Evolutionary conservation across 2,797 vertebrate genomes (phyloP).

Genomic region (Lerista edwardsae): DNA sequence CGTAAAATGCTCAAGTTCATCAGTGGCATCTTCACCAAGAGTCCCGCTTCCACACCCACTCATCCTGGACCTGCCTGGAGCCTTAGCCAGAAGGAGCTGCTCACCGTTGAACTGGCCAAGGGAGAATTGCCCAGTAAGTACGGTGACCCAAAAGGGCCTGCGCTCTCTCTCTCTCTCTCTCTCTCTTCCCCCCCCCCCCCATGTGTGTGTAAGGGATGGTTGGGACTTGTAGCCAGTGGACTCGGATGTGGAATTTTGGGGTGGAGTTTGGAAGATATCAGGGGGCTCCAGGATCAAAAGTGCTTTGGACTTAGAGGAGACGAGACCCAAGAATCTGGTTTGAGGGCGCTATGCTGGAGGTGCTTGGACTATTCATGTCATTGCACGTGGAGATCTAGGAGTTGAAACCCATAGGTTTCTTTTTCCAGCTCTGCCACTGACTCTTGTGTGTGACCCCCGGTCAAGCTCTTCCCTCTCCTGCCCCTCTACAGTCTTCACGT

Average conservation of each 20-base stretch:
- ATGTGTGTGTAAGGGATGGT: not conserved
- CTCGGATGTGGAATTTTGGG: too few relatives aligned
- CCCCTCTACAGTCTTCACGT: not conserved
- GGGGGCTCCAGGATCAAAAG: not conserved
- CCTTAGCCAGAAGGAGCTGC: conserved; percentile 78
- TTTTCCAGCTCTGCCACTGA: not conserved
- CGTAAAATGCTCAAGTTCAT: conserved; percentile 98
- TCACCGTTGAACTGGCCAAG: conserved; percentile 74
- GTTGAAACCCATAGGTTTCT: not conserved
- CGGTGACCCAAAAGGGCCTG: not conserved
- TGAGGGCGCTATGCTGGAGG: not conserved
- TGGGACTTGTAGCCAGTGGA: not conserved
- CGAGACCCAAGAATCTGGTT: not conserved
- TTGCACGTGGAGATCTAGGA: not conserved
- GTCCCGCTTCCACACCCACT: conserved; percentile 80
- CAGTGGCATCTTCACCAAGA: conserved; percentile 96
- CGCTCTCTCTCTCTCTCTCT: not conserved
- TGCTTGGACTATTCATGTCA: not conserved
- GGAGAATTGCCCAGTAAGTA: conserved; percentile 63
- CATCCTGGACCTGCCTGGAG: conserved; percentile 79
- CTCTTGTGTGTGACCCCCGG: not conserved
- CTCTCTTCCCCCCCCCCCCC: too few relatives aligned
- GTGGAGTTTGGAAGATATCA: too few relatives aligned
- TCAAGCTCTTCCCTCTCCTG: not conserved
- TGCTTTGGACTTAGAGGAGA: not conserved